These are phyloP conservation scores for Piezodorus guildinii DNA, from an alignment of 1,140 invertebrate genomes.

Conservation along the genomic window DNA sequence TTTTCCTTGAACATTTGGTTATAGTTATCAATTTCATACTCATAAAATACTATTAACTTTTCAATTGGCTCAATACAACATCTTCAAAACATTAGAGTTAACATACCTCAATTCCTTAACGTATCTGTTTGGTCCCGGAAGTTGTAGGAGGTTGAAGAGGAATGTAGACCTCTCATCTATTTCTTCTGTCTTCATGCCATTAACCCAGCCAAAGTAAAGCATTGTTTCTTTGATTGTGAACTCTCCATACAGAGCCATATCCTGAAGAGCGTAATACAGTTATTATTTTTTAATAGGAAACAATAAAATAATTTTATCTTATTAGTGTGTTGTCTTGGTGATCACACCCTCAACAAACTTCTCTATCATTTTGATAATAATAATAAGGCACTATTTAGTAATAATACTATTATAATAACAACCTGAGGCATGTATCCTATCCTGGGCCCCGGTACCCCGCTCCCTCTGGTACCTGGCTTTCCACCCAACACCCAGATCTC, in stretches of 20 bases:
- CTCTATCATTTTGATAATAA: too few species aligned
- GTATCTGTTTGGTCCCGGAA: constrained; percentile 70
- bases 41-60: too few species aligned
- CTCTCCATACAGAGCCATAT: constrained; percentile 87
- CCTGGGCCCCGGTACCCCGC: constrained; percentile 74
- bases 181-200: constrained; percentile 71
- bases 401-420: too few species aligned
- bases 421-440: constrained; percentile 50
- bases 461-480: constrained; percentile 56
- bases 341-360: too few species aligned
- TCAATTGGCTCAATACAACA: too few species aligned
- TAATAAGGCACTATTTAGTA: too few species aligned
- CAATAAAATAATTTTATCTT: too few species aligned
- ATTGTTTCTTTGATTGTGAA: constrained; percentile 91
- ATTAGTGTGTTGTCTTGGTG: too few species aligned
- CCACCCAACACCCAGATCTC: constrained; percentile 78
- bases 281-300: too few species aligned
- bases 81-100: constrained; percentile 10
- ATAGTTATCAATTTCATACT: too few species aligned
- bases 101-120: constrained; percentile 87
- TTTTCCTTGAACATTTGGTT: too few species aligned
- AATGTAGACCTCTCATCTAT: constrained; percentile 75
- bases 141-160: constrained; percentile 76
- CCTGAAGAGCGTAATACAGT: constrained; percentile 45
- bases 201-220: constrained; percentile 93